Percentiles rank a stretch among this genome's conserved stretches.
These are phyloP conservation scores for Brenthis hecate DNA, from an alignment of 2,888 invertebrate species.

Conservation along the genomic window DNA sequence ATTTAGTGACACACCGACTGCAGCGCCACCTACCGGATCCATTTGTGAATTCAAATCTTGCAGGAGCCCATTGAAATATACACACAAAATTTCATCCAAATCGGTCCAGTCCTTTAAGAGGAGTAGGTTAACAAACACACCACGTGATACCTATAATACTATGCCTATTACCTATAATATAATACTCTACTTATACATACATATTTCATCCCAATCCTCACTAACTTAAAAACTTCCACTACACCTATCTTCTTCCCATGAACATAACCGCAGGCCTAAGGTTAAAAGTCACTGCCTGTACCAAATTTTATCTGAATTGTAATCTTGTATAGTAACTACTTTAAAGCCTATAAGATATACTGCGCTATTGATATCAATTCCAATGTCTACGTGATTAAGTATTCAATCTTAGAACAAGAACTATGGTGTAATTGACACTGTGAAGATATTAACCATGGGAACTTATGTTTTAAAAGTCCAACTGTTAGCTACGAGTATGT, in stretches of 20 bases:
- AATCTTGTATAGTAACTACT: slow-evolving; percentile 54
- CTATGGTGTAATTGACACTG: background rate
- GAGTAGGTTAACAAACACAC: too few relatives aligned
- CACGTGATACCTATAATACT: too few relatives aligned
- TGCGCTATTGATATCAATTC: slow-evolving; percentile 51
- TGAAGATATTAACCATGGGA: background rate
- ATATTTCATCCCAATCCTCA: background rate
- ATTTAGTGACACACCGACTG: too few relatives aligned
- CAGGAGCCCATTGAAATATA: too few relatives aligned
- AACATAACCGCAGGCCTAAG: slow-evolving; percentile 31
- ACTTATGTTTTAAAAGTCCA: background rate
- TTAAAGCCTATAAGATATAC: slow-evolving; percentile 54
- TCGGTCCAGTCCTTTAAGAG: too few relatives aligned
- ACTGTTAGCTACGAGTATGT: background rate
- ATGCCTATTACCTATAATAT: too few relatives aligned
- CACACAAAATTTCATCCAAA: too few relatives aligned
- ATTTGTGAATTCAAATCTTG: too few relatives aligned
- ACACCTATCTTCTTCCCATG: slow-evolving; percentile 19
- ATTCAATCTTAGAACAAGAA: slow-evolving; percentile 30
- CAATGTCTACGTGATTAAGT: slow-evolving; percentile 48
- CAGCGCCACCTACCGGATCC: too few relatives aligned
- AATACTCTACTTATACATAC: too few relatives aligned
- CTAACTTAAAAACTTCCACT: background rate
- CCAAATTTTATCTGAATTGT: slow-evolving; percentile 61
- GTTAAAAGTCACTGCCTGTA: slow-evolving; percentile 51